Evolutionary conservation across 2,797 vertebrate species (phyloP).

Genomic region (Mallotus villosus): DNA sequence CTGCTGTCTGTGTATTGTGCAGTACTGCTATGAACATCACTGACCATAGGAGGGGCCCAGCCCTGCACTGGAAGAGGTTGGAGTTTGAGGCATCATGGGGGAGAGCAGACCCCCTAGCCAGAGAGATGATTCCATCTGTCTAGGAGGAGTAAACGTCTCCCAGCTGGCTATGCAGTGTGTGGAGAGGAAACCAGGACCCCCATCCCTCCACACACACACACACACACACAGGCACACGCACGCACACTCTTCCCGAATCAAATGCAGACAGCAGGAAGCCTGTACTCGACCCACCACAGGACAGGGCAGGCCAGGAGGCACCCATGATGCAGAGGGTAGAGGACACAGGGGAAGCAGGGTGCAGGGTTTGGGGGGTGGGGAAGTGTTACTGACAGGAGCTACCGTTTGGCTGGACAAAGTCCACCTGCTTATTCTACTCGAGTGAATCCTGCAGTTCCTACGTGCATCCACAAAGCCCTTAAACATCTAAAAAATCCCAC

Average conservation of each 20-base stretch:
- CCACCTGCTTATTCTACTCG: conserved; percentile 66
- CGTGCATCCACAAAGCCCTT: not conserved
- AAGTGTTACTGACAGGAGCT: conserved; percentile 59
- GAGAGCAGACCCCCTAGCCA: conserved; percentile 49
- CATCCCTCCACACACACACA: conserved; percentile 12
- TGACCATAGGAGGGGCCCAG: not conserved
- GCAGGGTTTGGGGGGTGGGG: conserved; percentile 3
- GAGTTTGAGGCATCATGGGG: not conserved
- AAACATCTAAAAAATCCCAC: not conserved
- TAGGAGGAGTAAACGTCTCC: conserved; percentile 55
- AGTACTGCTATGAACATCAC: not conserved
- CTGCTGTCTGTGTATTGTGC: too few relatives aligned
- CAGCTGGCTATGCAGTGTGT: conserved; percentile 60
- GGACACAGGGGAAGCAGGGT: conserved; percentile 35
- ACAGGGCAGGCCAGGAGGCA: conserved; percentile 42
- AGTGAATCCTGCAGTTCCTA: conserved; percentile 32
- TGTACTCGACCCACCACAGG: conserved; percentile 55
- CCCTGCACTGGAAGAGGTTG: not conserved
- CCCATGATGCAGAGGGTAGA: conserved; percentile 52
- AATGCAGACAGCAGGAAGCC: conserved; percentile 66
- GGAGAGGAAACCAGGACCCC: conserved; percentile 60
- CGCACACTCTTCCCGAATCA: conserved; percentile 52
- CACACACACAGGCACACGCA: conserved; percentile 10
- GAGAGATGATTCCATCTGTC: conserved; percentile 61
- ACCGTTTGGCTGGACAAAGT: conserved; percentile 60